A percentile compares a stretch with the other conserved stretches of the same genome.
Conservation (phyloP, 2,888 invertebrate species). For the Hecatera dysodea region DNA sequence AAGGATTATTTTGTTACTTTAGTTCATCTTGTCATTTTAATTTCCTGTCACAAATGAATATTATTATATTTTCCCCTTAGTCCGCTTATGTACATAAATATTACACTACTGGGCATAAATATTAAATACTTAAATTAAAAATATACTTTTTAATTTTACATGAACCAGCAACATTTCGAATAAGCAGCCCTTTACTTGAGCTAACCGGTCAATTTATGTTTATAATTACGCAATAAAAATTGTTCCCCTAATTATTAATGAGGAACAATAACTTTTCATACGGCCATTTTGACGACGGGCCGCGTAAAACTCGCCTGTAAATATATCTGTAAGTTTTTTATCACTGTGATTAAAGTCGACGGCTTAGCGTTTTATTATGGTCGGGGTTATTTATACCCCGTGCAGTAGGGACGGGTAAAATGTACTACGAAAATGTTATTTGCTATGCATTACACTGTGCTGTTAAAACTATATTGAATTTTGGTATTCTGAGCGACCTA, state of each 20-base stretch:
- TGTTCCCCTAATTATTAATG: constrained; percentile 56
- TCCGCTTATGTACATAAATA: too few species aligned
- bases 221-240: constrained; percentile 44
- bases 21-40: too few species aligned
- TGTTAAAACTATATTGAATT: not conserved
- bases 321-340: constrained; percentile 71
- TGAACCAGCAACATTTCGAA: not conserved
- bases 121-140: too few species aligned
- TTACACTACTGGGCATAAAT: too few species aligned
- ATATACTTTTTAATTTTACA: not conserved
- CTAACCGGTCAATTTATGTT: constrained; percentile 17
- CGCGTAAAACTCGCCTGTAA: constrained; percentile 44
- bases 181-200: not conserved
- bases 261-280: constrained; percentile 57
- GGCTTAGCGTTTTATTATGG: constrained; percentile 76
- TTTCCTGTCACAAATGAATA: too few species aligned
- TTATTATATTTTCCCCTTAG: too few species aligned
- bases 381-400: constrained; percentile 63
- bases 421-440: constrained; percentile 57
- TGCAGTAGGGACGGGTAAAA: constrained; percentile 66
- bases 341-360: constrained; percentile 75
- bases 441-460: constrained; percentile 12
- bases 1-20: too few species aligned
- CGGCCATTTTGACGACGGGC: constrained; percentile 44
- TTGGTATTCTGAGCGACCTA: not conserved